Evolutionary conservation across 2,113 vertebrate genomes (phyloP).

Genomic region (Dascyllus trimaculatus): DNA sequence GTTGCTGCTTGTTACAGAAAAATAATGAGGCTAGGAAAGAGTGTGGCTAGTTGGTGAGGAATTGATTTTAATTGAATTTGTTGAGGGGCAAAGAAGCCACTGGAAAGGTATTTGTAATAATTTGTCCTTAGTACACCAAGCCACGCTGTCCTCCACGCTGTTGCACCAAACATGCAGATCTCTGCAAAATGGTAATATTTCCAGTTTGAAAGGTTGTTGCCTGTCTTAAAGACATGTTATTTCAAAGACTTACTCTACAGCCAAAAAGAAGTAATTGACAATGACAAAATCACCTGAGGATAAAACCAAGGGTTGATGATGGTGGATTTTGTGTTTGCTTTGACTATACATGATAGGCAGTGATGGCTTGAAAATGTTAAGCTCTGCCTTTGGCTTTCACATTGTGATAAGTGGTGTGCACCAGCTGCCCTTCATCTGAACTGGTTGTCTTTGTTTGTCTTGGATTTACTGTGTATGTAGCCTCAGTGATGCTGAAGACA

Average conservation of each 20-base stretch:
- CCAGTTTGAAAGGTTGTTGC: background rate
- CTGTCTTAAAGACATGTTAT: background rate
- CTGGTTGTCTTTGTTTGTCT: constrained; percentile 37
- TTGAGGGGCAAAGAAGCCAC: background rate
- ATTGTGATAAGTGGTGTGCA: constrained; percentile 33
- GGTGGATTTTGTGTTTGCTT: constrained; percentile 24
- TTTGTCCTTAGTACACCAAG: too few species aligned
- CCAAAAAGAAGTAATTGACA: constrained; percentile 10
- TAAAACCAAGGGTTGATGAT: constrained; percentile 26
- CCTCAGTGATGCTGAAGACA: background rate
- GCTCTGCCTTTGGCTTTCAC: constrained; percentile 52
- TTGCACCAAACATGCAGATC: too few species aligned
- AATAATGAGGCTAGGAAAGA: too few species aligned
- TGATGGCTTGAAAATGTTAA: constrained; percentile 58
- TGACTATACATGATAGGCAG: constrained; percentile 32
- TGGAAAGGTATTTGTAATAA: background rate
- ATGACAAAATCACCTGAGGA: constrained; percentile 42
- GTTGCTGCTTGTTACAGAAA: too few species aligned
- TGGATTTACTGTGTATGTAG: constrained; percentile 1
- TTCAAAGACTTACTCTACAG: too few species aligned
- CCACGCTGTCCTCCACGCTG: too few species aligned
- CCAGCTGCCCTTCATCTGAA: constrained; percentile 61
- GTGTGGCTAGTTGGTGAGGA: too few species aligned
- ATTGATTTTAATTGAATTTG: too few species aligned
- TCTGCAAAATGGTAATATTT: too few species aligned